Conservation (phyloP, 2,113 vertebrate species). For the Pituophis catenifer region DNA sequence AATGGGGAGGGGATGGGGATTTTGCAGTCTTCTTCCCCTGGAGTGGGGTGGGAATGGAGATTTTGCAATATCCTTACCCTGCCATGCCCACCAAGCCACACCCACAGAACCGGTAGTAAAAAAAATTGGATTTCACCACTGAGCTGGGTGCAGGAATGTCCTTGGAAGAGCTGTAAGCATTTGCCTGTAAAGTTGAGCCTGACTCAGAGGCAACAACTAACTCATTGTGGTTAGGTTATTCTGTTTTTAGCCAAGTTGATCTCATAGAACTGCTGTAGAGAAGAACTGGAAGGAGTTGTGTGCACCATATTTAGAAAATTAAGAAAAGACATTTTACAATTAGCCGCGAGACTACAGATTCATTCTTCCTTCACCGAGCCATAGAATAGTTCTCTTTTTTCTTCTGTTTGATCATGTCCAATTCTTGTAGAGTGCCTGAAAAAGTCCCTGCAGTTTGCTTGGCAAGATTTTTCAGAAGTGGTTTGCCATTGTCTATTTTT, state of each 20-base stretch:
- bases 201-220: background rate
- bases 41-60: no score
- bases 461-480: background rate
- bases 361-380: background rate
- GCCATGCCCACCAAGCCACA: no score
- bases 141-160: background rate
- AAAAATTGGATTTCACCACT: no score
- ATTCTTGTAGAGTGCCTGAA: no score
- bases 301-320: background rate
- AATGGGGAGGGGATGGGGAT: no score
- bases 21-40: no score
- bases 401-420: background rate
- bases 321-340: background rate
- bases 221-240: background rate
- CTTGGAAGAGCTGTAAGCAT: background rate
- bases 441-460: background rate
- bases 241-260: background rate
- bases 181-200: background rate
- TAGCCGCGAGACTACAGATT: background rate
- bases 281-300: background rate
- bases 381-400: background rate
- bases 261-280: background rate
- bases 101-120: no score
- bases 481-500: background rate
- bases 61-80: no score